Percentiles rank a stretch among this genome's conserved stretches.
These are phyloP conservation scores for Cotesia typhae DNA, from an alignment of 1,140 invertebrate genomes.

Conservation along the genomic window DNA sequence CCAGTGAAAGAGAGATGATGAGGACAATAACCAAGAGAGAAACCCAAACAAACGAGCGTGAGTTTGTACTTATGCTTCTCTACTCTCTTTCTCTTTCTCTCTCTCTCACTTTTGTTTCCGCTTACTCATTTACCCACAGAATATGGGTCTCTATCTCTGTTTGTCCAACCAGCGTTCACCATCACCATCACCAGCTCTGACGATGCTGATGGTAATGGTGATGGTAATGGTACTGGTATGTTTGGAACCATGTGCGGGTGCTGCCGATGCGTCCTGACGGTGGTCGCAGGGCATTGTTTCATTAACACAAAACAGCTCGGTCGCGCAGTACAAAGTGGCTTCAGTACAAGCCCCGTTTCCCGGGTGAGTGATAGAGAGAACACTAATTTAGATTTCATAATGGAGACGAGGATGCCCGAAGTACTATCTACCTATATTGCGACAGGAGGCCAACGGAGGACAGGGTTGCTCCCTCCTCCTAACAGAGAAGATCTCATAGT, in stretches of 20 bases:
- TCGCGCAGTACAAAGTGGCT: conserved; percentile 63
- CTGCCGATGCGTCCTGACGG: conserved; percentile 34
- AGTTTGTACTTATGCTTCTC: conserved; percentile 24
- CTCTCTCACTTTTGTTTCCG: not conserved
- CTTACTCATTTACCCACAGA: too few species aligned
- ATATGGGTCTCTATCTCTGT: not conserved
- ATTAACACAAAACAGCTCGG: conserved; percentile 63
- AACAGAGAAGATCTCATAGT: conserved; percentile 35
- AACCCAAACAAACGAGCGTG: conserved; percentile 21
- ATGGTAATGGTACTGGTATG: not conserved
- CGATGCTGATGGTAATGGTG: too few species aligned
- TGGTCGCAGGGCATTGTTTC: conserved; percentile 61
- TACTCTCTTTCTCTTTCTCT: not conserved
- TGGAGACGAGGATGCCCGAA: conserved; percentile 31
- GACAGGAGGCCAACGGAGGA: conserved; percentile 21
- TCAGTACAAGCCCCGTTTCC: conserved; percentile 48
- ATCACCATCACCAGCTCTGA: not conserved
- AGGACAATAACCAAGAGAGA: not conserved
- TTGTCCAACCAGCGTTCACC: not conserved
- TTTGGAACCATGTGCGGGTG: not conserved
- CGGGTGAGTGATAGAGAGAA: conserved; percentile 46
- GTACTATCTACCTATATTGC: conserved; percentile 14
- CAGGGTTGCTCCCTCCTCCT: too few species aligned
- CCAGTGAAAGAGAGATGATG: not conserved
- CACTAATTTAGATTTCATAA: not conserved